Conservation (phyloP, 2,888 invertebrate genomes). For the Oxyteleia sp. region DNA sequence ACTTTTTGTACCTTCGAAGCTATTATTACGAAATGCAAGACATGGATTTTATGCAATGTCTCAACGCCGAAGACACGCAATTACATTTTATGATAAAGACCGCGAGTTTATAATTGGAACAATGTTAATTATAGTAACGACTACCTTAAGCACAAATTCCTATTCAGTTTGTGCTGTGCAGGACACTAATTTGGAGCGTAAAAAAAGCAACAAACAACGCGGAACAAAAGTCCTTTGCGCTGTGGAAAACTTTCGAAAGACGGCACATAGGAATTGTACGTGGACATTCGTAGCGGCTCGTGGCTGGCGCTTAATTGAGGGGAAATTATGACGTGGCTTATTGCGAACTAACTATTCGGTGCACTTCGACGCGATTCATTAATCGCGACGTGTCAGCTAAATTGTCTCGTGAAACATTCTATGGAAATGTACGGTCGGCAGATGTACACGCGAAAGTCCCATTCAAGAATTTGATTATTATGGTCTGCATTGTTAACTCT, state of each 20-base stretch:
- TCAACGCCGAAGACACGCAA: neutral
- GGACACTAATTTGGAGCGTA: conserved; percentile 27
- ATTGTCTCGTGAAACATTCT: conserved; percentile 73
- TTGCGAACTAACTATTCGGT: conserved; percentile 71
- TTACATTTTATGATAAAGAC: conserved; percentile 28
- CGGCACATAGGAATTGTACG: conserved; percentile 31
- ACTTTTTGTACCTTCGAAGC: too few relatives aligned
- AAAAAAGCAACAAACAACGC: conserved; percentile 42
- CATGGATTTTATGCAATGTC: neutral
- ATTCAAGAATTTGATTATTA: conserved; percentile 46
- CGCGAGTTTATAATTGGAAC: conserved; percentile 25
- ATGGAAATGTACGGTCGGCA: conserved; percentile 48
- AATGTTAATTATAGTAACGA: conserved; percentile 44
- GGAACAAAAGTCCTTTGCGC: conserved; percentile 30
- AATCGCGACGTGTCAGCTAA: conserved; percentile 73
- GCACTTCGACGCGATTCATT: conserved; percentile 74
- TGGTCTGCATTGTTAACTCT: neutral
- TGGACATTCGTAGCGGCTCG: conserved; percentile 50
- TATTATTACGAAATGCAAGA: too few relatives aligned
- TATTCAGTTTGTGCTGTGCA: conserved; percentile 25
- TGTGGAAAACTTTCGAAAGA: conserved; percentile 52
- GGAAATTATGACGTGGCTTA: conserved; percentile 75
- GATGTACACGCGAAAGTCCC: conserved; percentile 41
- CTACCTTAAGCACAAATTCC: conserved; percentile 25
- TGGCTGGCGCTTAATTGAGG: conserved; percentile 73